Conservation (phyloP, 2,797 vertebrate species). For the Pogoniulus pusillus region DNA sequence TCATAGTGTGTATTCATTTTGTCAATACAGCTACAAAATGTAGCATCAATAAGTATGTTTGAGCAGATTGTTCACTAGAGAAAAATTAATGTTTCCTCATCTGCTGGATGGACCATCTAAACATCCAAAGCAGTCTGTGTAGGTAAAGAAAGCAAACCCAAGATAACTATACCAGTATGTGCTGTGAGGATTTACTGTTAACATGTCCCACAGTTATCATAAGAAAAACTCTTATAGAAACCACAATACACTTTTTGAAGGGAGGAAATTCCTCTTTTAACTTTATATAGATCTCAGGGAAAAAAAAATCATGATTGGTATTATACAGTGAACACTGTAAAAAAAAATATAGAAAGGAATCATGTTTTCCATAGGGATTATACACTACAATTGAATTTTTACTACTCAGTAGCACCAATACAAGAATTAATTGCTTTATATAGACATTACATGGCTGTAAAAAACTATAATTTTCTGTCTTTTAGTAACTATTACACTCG, state of each 20-base stretch:
- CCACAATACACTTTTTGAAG: conserved; percentile 62
- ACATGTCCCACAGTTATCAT: conserved; percentile 6
- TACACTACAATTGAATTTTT: conserved; percentile 63
- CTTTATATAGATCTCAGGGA: conserved; percentile 60
- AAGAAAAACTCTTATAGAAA: conserved; percentile 57
- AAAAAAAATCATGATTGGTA: conserved; percentile 23
- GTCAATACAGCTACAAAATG: neutral
- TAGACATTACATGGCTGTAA: conserved; percentile 40
- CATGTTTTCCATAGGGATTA: conserved; percentile 57
- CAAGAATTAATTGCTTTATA: conserved; percentile 60
- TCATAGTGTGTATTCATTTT: neutral
- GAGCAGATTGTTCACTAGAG: neutral
- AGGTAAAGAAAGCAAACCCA: neutral
- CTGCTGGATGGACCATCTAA: neutral
- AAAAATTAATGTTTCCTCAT: neutral
- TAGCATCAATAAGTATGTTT: neutral
- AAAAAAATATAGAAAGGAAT: conserved; percentile 2
- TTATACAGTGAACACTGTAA: conserved; percentile 54
- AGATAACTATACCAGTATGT: neutral
- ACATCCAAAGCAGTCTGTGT: neutral
- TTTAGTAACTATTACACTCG: conserved; percentile 51
- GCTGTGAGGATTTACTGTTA: neutral
- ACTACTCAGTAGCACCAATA: conserved; percentile 46
- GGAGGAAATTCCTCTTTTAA: conserved; percentile 60
- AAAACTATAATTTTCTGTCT: conserved; percentile 51